Evolutionary conservation across 1,140 invertebrate species (phyloP).

Genomic region (Philopotamus ludificatus): DNA sequence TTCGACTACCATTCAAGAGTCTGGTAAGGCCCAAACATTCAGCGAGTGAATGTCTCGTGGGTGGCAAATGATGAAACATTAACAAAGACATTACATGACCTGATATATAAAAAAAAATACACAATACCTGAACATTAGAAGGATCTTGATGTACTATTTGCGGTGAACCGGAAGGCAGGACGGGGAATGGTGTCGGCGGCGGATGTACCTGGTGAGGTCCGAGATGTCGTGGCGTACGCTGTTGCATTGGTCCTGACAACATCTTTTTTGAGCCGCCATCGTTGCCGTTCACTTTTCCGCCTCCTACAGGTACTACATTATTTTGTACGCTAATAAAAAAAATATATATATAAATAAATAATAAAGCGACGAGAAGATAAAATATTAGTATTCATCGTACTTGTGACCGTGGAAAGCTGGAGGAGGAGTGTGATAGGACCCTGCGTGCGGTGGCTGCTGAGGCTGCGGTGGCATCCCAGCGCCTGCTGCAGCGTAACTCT

Average conservation of each 20-base stretch:
- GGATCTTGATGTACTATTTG: conserved; percentile 14
- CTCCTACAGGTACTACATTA: neutral
- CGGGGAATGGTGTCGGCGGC: conserved; percentile 22
- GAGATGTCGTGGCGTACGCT: conserved; percentile 45
- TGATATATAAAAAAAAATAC: neutral
- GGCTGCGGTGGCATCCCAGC: conserved; percentile 1
- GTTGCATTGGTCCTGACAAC: conserved; percentile 41
- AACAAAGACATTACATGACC: too few relatives aligned
- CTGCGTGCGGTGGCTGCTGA: conserved; percentile 3
- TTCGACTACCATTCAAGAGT: too few relatives aligned
- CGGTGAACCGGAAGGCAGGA: neutral
- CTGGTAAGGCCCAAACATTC: too few relatives aligned
- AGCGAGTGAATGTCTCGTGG: too few relatives aligned
- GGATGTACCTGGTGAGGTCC: conserved; percentile 45
- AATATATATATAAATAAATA: neutral
- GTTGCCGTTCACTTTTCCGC: conserved; percentile 50
- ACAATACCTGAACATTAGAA: conserved; percentile 4
- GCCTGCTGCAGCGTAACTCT: conserved; percentile 49
- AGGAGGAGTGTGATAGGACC: conserved; percentile 35
- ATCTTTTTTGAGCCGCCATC: conserved; percentile 42
- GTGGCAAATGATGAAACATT: too few relatives aligned
- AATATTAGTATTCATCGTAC: conserved; percentile 14
- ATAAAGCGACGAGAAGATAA: neutral
- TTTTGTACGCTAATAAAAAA: neutral
- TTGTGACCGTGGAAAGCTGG: conserved; percentile 45